Percentiles rank a stretch among this genome's conserved stretches.
Conservation (phyloP, 2,113 vertebrate species). For the Pseudorectes ferrugineus region DNA sequence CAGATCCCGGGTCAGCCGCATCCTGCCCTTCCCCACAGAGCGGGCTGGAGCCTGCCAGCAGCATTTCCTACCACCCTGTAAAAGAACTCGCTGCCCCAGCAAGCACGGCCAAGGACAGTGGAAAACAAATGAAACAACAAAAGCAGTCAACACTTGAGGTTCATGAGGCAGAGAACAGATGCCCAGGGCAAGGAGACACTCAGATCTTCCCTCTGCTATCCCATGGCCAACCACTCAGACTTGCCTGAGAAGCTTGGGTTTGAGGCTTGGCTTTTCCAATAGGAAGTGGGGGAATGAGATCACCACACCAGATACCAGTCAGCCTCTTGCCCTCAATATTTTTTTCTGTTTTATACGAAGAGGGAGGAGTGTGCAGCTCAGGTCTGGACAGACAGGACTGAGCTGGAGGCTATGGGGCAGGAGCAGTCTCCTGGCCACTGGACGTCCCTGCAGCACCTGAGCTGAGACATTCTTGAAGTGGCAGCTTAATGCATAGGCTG, state of each 20-base stretch:
- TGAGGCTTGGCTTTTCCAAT: background rate
- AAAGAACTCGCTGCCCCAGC: background rate
- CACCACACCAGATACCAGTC: background rate
- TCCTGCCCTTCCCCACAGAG: fast-evolving
- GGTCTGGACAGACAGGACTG: background rate
- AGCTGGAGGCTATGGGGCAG: background rate
- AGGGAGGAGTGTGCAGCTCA: background rate
- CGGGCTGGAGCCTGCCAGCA: background rate
- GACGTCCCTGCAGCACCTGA: background rate
- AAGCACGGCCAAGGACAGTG: background rate
- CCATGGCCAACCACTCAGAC: background rate
- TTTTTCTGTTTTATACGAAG: background rate
- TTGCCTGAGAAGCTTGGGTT: background rate
- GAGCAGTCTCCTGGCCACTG: background rate
- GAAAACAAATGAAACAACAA: background rate
- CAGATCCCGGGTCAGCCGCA: fast-evolving
- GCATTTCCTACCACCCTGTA: background rate
- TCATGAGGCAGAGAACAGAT: background rate
- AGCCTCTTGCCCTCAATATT: background rate
- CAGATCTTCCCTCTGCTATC: background rate
- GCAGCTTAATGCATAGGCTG: background rate
- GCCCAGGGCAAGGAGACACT: background rate
- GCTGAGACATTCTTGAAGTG: background rate
- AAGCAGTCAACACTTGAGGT: background rate
- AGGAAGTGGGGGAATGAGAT: background rate